Base-by-base conservation (phyloP, 2,113 vertebrate species). In the Charina bottae region DNA sequence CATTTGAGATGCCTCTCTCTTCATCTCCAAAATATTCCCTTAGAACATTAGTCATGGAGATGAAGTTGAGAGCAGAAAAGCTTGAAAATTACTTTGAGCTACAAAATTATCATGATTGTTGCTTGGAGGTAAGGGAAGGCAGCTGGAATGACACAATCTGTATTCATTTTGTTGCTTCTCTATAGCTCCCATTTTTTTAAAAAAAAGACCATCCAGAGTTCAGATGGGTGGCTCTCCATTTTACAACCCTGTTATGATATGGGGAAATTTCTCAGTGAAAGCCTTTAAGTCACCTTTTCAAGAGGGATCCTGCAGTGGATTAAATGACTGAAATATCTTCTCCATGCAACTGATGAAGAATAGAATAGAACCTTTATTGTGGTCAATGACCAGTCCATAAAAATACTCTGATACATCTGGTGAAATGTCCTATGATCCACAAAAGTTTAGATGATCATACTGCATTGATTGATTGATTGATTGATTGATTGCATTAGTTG, bases 11-110 rank as follows among this genome's bases (percentile, higher is more conserved):
- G 91, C 49, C 13, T 93, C 8, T 84, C 13, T 84, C 54, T 8
- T 21, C 84, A 28, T 42, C 60, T 91, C 85, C 62, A 85, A 87
- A 56, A 91, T 8, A 2, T 46, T 93, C 89, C 64, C 91, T 60
- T 0, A 2, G 90, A 87, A 58, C 54, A 85, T 91, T 83, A 94
- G 10, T 92, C 24, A n/a, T 8, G 53, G 89, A 33, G 49, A 59
- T 8, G 49, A 7, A 55, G 37, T n/a, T 87, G 85, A 56, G 85
- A 56, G 60, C 49, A 87, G 83, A 24, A 49, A 68, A 59, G 60
- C 53, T 88, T 19, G 84, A 55, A 91, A 88, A 59, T 64, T 59
- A 88, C 55, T 7, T 92, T 86, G 85, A 54, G 53, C 26, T 60
- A 90, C 91, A 85, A 60, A 4, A 62, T 78, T 17, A 0, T 46